Evolutionary conservation across 2,113 vertebrate species (phyloP).

Genomic region (Scalopus aquaticus): DNA sequence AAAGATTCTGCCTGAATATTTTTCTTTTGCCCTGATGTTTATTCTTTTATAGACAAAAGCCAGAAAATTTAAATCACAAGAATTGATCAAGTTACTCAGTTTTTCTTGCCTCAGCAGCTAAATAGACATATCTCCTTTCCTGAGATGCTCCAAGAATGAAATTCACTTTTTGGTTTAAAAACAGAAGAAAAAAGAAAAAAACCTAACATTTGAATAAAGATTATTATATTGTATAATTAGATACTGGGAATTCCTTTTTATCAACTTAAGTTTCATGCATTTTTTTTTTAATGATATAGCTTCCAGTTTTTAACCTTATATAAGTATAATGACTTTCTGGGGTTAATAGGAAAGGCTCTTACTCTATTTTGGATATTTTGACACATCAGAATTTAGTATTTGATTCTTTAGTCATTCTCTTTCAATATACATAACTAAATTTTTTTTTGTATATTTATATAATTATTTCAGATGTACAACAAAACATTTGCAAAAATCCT

Average conservation of each 20-base stretch:
- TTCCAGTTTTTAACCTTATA: not conserved
- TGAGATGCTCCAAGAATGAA: not conserved
- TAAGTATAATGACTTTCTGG: not conserved
- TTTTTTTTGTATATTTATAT: conserved; percentile 62
- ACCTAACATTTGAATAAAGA: conserved; percentile 13
- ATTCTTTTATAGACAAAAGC: not conserved
- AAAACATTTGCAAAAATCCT: conserved; percentile 81
- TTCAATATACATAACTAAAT: conserved; percentile 36
- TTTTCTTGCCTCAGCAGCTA: not conserved
- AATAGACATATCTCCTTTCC: not conserved
- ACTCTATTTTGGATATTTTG: conserved; percentile 33
- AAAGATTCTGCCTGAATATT: conserved; percentile 1
- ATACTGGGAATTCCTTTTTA: conserved; percentile 14
- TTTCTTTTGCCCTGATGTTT: conserved; percentile 1
- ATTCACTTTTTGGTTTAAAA: not conserved
- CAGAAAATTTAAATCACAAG: not conserved
- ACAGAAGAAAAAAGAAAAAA: not conserved
- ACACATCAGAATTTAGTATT: conserved; percentile 44
- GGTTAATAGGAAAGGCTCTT: not conserved
- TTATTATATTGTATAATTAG: not conserved
- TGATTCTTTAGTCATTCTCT: conserved; percentile 51
- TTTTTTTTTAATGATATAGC: conserved; percentile 22
- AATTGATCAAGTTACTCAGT: not conserved
- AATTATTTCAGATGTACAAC: conserved; percentile 88
- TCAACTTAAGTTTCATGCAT: conserved; percentile 3